Percentiles rank a stretch among this genome's conserved stretches.
phyloP scores from a whole-genome alignment of 37 sponge, comb jelly and placozoan genomes.

The Halichondria panicea region DNA sequence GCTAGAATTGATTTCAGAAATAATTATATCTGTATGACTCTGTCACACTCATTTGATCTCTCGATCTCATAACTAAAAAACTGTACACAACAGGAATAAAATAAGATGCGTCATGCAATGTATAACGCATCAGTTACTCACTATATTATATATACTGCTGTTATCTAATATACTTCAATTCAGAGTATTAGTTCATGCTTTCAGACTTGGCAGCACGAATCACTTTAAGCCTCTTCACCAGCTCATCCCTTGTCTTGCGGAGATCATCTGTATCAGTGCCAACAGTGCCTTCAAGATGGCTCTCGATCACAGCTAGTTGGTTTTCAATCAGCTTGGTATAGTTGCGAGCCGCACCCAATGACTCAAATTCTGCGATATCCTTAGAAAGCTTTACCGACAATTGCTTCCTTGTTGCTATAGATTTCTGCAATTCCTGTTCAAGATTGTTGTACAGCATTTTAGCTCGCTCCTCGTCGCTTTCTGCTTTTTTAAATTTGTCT shows the following conservation, averaged over 20 bases:
- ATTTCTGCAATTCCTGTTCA: neutral
- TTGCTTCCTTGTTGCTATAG: slow-evolving; percentile 3
- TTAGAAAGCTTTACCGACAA: neutral
- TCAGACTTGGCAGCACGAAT: neutral
- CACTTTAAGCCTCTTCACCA: neutral
- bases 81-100: too few species aligned
- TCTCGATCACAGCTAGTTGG: slow-evolving; percentile 16
- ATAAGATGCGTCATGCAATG: too few species aligned
- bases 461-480: slow-evolving; percentile 20
- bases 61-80: too few species aligned
- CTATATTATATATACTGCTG: too few species aligned
- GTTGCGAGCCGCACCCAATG: slow-evolving; percentile 14
- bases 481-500: slow-evolving; percentile 23
- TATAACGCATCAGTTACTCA: too few species aligned
- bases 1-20: too few species aligned
- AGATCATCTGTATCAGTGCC: neutral
- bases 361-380: slow-evolving; percentile 16
- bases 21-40: too few species aligned
- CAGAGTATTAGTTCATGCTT: neutral
- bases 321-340: slow-evolving; percentile 22
- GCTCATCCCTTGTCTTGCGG: neutral
- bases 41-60: too few species aligned
- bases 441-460: neutral
- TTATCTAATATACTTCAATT: too few species aligned
- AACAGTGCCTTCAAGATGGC: slow-evolving; percentile 5